These are phyloP conservation scores for Dryocosmus kuriphilus DNA, from an alignment of 2,888 invertebrate species.

Conservation along the genomic window DNA sequence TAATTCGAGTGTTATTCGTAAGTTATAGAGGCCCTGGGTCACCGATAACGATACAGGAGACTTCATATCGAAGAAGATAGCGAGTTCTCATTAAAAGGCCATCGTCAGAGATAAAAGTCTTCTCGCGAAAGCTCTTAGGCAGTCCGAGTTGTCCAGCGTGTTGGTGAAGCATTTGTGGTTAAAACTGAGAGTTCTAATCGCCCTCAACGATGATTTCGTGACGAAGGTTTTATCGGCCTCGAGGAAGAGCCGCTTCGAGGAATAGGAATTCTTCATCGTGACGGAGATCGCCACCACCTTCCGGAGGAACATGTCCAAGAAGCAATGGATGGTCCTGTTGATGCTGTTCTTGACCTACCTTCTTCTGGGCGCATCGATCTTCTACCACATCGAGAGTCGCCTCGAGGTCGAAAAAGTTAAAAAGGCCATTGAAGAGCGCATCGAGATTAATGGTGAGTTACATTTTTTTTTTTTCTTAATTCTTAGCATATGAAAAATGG, in stretches of 20 bases:
- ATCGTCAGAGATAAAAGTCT: slow-evolving; percentile 52
- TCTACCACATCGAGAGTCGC: slow-evolving; percentile 89
- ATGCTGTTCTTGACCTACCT: slow-evolving; percentile 87
- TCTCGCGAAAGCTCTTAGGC: slow-evolving; percentile 40
- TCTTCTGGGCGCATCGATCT: slow-evolving; percentile 90
- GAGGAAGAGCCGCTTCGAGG: slow-evolving; percentile 39
- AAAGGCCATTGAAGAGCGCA: slow-evolving; percentile 82
- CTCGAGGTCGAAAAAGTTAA: slow-evolving; percentile 83
- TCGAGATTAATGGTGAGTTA: slow-evolving; percentile 85
- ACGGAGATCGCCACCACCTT: slow-evolving; percentile 20
- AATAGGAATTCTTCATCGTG: slow-evolving; percentile 4
- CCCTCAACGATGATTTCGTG: slow-evolving; percentile 61
- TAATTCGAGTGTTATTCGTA: slow-evolving; percentile 18
- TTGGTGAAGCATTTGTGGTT: slow-evolving; percentile 48
- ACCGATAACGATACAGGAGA: slow-evolving; percentile 34
- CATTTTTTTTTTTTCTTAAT: neutral
- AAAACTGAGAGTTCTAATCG: slow-evolving; percentile 30
- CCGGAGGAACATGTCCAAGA: slow-evolving; percentile 84
- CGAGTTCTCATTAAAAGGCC: slow-evolving; percentile 53
- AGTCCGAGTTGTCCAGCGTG: slow-evolving; percentile 39
- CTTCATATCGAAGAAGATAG: slow-evolving; percentile 26
- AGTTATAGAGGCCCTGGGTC: slow-evolving; percentile 5
- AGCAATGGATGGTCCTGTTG: slow-evolving; percentile 87
- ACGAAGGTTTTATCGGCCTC: slow-evolving; percentile 57
- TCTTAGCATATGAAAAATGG: no score